Percentiles rank a stretch among this genome's conserved stretches.
Conservation (phyloP, 2,797 vertebrate genomes). For the Sebastolobus altivelis region DNA sequence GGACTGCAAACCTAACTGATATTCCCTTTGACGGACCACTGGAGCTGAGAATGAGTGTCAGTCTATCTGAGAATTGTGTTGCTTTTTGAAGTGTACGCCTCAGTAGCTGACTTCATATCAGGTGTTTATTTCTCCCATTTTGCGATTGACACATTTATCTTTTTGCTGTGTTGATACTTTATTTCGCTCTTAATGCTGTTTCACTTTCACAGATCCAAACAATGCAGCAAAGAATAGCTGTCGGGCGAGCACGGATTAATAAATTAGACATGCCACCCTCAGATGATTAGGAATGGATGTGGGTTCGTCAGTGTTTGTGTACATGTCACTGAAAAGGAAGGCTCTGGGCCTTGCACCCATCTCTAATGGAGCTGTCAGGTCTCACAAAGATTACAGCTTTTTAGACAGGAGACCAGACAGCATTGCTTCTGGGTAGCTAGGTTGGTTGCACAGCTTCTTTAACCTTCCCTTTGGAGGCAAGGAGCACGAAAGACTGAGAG, state of each 20-base stretch:
- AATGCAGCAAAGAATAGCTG: conserved; percentile 27
- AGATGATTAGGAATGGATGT: conserved; percentile 32
- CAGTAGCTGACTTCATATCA: conserved; percentile 4
- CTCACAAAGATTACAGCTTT: conserved; percentile 50
- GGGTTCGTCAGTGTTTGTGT: conserved; percentile 27
- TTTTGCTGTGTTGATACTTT: conserved; percentile 9
- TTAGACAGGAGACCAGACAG: conserved; percentile 39
- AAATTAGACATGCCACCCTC: conserved; percentile 31
- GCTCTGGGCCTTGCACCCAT: conserved; percentile 23
- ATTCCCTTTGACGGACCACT: conserved; percentile 28
- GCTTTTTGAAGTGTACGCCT: conserved; percentile 10
- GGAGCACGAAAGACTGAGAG: conserved; percentile 10
- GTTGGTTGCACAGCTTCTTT: conserved; percentile 29
- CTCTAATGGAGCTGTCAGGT: conserved; percentile 55
- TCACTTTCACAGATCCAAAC: conserved; percentile 20
- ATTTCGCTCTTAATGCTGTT: background rate
- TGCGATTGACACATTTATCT: background rate
- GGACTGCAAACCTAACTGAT: conserved; percentile 17
- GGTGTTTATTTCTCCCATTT: conserved; percentile 7
- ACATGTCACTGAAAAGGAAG: conserved; percentile 14
- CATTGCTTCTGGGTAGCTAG: conserved; percentile 20
- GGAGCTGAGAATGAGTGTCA: conserved; percentile 40
- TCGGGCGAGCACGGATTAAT: conserved; percentile 10
- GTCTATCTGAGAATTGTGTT: conserved; percentile 29
- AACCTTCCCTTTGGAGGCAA: conserved; percentile 21